Evolutionary conservation across 2,113 vertebrate genomes (phyloP).

Genomic region (Psephotus haematonotus): DNA sequence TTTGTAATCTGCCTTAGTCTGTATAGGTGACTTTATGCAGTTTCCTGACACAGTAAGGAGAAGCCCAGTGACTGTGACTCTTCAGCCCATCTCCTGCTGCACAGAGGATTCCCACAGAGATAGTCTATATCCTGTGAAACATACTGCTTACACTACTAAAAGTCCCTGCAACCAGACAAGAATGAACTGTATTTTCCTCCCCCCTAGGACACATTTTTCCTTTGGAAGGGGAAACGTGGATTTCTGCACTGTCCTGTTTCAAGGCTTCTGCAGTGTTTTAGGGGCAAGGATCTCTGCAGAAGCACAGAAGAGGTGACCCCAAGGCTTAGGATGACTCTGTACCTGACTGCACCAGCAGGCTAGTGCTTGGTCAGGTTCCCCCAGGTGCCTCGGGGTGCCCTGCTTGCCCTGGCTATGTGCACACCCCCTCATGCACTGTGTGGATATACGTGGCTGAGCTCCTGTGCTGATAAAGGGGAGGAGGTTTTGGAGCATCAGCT

Average conservation of each 20-base stretch:
- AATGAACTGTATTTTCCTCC: background rate
- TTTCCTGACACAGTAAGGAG: background rate
- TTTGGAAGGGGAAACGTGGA: background rate
- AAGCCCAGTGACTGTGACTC: background rate
- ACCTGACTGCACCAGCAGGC: background rate
- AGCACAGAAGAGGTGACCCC: background rate
- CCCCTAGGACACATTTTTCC: background rate
- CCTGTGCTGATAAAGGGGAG: background rate
- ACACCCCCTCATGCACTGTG: fast-evolving
- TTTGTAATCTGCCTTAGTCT: background rate
- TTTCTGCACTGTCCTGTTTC: background rate
- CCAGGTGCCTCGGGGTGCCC: background rate
- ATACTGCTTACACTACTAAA: background rate
- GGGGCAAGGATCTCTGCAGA: background rate
- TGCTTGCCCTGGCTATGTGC: fast-evolving
- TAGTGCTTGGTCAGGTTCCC: background rate
- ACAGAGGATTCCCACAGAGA: background rate
- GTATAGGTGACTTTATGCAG: background rate
- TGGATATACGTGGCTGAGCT: background rate
- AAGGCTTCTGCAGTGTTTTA: background rate
- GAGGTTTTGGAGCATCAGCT: background rate
- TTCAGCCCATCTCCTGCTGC: background rate
- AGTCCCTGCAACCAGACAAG: background rate
- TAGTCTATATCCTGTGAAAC: background rate
- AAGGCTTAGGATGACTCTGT: background rate